A percentile compares a stretch with the other conserved stretches of the same genome.
These are phyloP conservation scores for Protobothrops mucrosquamatus DNA, from an alignment of 2,113 vertebrate genomes.

Conservation along the genomic window DNA sequence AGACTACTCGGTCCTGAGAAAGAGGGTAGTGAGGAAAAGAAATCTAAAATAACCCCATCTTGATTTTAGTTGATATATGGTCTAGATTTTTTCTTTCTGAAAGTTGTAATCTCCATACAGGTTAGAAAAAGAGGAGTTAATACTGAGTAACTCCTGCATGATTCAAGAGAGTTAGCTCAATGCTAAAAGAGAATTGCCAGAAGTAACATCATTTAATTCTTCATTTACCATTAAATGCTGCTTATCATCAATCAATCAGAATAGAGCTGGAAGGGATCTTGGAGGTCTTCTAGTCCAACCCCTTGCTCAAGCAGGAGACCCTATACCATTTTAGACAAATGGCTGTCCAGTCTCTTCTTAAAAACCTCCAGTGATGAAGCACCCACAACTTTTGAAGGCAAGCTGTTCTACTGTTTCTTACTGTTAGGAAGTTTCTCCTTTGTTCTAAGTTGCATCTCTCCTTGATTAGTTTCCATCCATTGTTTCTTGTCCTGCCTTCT, in stretches of 20 bases:
- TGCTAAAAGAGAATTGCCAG: too few species aligned
- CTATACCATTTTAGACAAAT: not conserved
- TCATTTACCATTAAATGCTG: constrained; percentile 53
- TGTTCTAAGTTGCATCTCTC: not conserved
- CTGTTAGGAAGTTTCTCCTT: not conserved
- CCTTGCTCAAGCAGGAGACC: not conserved
- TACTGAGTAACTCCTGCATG: not conserved
- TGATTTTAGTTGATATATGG: not conserved
- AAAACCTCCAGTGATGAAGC: not conserved
- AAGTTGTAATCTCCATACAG: not conserved
- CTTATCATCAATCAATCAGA: constrained; percentile 32
- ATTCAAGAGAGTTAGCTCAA: too few species aligned
- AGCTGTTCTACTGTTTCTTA: not conserved
- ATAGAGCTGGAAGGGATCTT: not conserved
- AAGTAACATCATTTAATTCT: too few species aligned
- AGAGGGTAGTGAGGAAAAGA: not conserved
- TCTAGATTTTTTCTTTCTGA: constrained; percentile 1
- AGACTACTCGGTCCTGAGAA: not conserved
- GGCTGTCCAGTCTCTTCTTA: not conserved
- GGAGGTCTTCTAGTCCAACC: too few species aligned
- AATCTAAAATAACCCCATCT: not conserved
- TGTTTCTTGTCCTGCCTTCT: not conserved
- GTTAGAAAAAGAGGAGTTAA: not conserved
- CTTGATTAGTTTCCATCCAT: not conserved
- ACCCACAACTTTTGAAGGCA: not conserved